These are phyloP conservation scores for Ceraclea dissimilis DNA, from an alignment of 2,888 invertebrate species.

Conservation along the genomic window DNA sequence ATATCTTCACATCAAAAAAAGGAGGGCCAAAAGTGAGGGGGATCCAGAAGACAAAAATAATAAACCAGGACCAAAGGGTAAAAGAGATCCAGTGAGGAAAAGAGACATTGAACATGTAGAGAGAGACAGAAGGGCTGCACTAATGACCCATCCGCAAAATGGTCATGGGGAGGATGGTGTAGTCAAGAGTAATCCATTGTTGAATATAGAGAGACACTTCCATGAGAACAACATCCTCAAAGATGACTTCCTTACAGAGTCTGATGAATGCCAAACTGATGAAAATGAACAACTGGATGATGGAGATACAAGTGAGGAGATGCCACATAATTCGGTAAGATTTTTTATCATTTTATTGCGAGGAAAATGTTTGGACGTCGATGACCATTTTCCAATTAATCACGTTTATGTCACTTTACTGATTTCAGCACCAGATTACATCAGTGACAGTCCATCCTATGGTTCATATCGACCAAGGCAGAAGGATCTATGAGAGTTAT, in stretches of 20 bases:
- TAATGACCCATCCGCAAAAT: not conserved
- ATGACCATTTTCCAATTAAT: not conserved
- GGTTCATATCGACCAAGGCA: conserved; percentile 31
- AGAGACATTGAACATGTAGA: conserved; percentile 31
- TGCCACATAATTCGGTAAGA: conserved; percentile 7
- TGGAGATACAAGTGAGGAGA: conserved; percentile 22
- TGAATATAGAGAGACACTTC: conserved; percentile 56
- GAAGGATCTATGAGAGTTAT: conserved; percentile 33
- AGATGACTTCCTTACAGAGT: conserved; percentile 44
- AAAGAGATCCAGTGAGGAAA: conserved; percentile 11
- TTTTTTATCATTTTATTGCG: no score
- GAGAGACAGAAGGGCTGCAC: conserved; percentile 30
- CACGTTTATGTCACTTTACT: no score
- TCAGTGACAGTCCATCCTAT: conserved; percentile 66
- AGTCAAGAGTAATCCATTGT: conserved; percentile 70
- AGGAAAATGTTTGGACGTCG: no score
- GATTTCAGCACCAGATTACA: conserved; percentile 49
- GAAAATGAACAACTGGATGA: conserved; percentile 51
- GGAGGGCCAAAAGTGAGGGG: conserved; percentile 40
- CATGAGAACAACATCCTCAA: conserved; percentile 45
- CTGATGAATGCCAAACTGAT: conserved; percentile 57
- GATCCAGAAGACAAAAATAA: conserved; percentile 15
- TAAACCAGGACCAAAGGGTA: not conserved
- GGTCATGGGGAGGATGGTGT: conserved; percentile 55
- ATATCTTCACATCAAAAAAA: conserved; percentile 69